Conservation (phyloP, 2,113 vertebrate genomes). For the Sinocyclocheilus maitianheensis region DNA sequence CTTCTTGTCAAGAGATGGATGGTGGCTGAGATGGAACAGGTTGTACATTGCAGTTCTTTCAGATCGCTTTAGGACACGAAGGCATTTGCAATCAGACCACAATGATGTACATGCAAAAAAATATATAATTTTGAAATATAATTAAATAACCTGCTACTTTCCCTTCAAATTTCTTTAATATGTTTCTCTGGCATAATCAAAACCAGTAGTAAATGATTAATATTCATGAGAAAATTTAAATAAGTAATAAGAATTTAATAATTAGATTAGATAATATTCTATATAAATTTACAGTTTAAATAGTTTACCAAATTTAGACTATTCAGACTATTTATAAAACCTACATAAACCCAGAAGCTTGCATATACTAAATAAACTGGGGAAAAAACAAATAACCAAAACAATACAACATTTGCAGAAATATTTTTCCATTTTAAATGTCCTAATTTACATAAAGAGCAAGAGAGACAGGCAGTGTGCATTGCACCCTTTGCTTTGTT, state of each 20-base stretch:
- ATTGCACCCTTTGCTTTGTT: conserved; percentile 14
- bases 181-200: background rate
- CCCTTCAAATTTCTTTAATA: no score
- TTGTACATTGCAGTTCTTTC: background rate
- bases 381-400: background rate
- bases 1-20: background rate
- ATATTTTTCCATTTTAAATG: conserved; percentile 25
- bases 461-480: background rate
- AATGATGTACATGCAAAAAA: no score
- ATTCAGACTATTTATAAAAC: background rate
- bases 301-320: background rate
- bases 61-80: background rate
- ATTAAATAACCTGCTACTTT: background rate
- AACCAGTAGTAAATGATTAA: background rate
- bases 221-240: no score
- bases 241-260: background rate
- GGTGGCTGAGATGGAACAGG: background rate
- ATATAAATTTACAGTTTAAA: background rate
- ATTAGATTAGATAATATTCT: no score
- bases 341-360: background rate
- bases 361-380: background rate
- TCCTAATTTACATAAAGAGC: conserved; percentile 23
- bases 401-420: conserved; percentile 4
- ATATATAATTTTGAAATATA: no score
- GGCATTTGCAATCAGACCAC: background rate